Evolutionary conservation across 92 coral and sea anemone species (phyloP), one percentile per base, ranked within the genome.

Genomic region (Metridium senile): DNA sequence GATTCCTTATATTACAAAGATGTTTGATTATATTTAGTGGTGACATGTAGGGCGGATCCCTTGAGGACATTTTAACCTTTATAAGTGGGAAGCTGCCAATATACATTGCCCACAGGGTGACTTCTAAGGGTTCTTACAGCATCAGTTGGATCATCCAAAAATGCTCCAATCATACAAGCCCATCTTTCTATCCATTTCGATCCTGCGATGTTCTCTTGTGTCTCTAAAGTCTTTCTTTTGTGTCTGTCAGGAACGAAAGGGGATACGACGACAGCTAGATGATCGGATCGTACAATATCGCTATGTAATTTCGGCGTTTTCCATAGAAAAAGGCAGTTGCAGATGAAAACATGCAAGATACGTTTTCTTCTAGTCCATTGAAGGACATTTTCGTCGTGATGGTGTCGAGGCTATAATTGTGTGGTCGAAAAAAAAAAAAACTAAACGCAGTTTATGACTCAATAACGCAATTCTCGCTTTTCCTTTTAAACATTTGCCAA

Each of bases 1-100:
- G n/a, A n/a, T 84, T 88, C 30, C 86, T 70, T 33, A 70, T 46
- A 11, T 62, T 85, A 61, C 85, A 81, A n/a, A 85, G 66, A 52
- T 72, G 74, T 46, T 81, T 85, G n/a, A 89, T 81, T n/a, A n/a
- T n/a, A n/a, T n/a, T n/a, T 53, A 85, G 86, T 8, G 89, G 81
- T 7, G 74, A 84, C 84, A 89, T 76, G 32, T 58, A 84, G 33
- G 93, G 84, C 33, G 89, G 87, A 35, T 80, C 84, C 23, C 80
- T 39, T 70, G 85, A 66, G 21, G 92, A 88, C 65, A 79, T 34
- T 34, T 63, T 79, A 18, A 78, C 89, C 58, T 62, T 84, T 27
- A 79, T 88, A 32, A 54, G 73, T 6, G 89, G 86, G 39, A 88
- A 84, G 69, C 70, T 58, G 26, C 67, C 77, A 28, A 83, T 75